Conservation (phyloP, 37 sponge, comb jelly and placozoan genomes). For the Amphimedon queenslandica region DNA sequence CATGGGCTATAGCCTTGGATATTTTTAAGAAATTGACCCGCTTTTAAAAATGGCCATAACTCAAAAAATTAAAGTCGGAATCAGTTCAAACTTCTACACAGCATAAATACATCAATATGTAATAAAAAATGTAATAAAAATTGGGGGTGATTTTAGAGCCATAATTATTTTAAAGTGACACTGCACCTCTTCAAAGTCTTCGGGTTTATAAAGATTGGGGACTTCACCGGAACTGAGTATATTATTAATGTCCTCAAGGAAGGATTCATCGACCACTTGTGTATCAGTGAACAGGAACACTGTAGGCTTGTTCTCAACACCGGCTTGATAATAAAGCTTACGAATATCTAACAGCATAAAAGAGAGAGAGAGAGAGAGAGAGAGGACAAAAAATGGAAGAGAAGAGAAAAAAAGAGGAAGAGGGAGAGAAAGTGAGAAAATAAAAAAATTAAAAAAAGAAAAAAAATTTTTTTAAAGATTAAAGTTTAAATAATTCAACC, state of each 20-base stretch:
- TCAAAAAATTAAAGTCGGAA: too few species aligned
- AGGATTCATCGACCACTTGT: conserved; percentile 95
- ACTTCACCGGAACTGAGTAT: conserved; percentile 98
- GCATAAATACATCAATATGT: too few species aligned
- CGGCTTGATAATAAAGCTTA: conserved; percentile 91
- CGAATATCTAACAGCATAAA: conserved; percentile 53
- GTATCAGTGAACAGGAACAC: conserved; percentile 98
- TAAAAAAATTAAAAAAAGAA: background rate
- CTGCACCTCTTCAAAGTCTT: conserved; percentile 99
- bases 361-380: background rate
- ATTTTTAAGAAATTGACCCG: background rate
- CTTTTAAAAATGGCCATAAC: too few species aligned
- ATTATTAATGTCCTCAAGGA: conserved; percentile 99
- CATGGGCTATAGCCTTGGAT: too few species aligned
- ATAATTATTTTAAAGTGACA: too few species aligned
- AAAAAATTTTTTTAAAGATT: too few species aligned
- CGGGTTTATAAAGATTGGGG: conserved; percentile 95
- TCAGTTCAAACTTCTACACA: too few species aligned
- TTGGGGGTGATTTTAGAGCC: too few species aligned
- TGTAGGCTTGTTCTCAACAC: conserved; percentile 97
- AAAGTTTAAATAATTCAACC: conserved; percentile 40
- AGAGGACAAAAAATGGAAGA: background rate
- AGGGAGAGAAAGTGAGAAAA: too few species aligned
- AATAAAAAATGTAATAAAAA: too few species aligned
- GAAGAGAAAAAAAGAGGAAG: background rate